Evolutionary conservation across 2,797 vertebrate genomes (phyloP).

Genomic region (Ficedula albicollis): DNA sequence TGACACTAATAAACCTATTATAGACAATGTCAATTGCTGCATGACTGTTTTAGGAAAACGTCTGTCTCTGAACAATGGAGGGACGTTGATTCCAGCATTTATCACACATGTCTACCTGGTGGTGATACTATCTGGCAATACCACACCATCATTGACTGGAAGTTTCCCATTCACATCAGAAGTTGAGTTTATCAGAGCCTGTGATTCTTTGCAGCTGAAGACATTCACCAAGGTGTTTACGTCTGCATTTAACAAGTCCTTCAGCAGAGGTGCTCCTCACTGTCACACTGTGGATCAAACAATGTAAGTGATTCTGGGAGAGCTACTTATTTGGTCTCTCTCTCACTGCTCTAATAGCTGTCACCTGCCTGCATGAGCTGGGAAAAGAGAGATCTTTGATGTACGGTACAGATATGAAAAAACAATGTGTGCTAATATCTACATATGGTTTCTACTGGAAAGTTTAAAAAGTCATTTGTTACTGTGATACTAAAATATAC

Average conservation of each 20-base stretch:
- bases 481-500: neutral
- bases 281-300: neutral
- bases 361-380: neutral
- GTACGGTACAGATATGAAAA: neutral
- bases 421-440: neutral
- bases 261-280: neutral
- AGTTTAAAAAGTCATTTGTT: constrained; percentile 25
- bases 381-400: constrained; percentile 4
- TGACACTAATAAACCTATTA: neutral
- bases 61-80: neutral
- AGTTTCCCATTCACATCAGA: neutral
- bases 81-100: neutral
- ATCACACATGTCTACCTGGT: neutral
- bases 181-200: neutral
- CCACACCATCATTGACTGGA: neutral
- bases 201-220: neutral
- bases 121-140: fast-evolving
- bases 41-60: neutral
- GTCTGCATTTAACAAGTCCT: neutral
- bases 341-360: neutral
- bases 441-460: neutral
- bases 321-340: neutral
- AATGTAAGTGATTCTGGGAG: neutral
- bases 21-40: fast-evolving
- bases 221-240: neutral